Evolutionary conservation across 2,797 vertebrate species (phyloP).

Genomic region (Botia kubotai): DNA sequence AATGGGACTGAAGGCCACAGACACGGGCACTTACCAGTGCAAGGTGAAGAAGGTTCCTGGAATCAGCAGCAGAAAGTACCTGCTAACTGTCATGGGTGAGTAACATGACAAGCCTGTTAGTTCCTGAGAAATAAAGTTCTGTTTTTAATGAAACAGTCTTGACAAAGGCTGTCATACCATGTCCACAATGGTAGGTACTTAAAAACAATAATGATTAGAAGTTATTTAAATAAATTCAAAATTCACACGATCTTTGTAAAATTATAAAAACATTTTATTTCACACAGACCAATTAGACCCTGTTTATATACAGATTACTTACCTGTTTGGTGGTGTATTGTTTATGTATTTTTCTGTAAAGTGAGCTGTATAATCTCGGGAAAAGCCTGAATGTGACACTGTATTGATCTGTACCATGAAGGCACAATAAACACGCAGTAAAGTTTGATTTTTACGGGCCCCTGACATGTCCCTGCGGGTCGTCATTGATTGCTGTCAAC

Average conservation of each 20-base stretch:
- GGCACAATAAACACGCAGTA: not conserved
- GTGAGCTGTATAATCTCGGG: not conserved
- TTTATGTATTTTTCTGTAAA: not conserved
- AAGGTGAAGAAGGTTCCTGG: slow-evolving; percentile 96
- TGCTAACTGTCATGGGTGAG: slow-evolving; percentile 91
- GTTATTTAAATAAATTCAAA: no score
- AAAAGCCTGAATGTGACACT: not conserved
- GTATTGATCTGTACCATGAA: slow-evolving; percentile 30
- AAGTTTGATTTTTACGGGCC: slow-evolving; percentile 21
- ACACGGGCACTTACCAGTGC: slow-evolving; percentile 92
- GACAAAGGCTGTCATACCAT: not conserved
- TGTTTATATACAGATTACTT: not conserved
- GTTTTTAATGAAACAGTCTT: not conserved
- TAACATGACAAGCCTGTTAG: slow-evolving; percentile 31
- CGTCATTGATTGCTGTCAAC: slow-evolving; percentile 22
- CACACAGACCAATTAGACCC: no score
- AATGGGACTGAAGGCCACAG: slow-evolving; percentile 80
- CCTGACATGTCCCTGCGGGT: slow-evolving; percentile 17
- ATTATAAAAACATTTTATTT: no score
- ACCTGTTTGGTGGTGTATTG: not conserved
- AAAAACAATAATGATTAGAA: no score
- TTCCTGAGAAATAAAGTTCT: not conserved
- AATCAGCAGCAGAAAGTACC: slow-evolving; percentile 84
- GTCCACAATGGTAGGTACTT: not conserved
- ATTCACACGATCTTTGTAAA: not conserved